Percentiles rank a stretch among this genome's conserved stretches.
phyloP scores from a whole-genome alignment of 2,113 vertebrate genomes.

The Charina bottae region DNA sequence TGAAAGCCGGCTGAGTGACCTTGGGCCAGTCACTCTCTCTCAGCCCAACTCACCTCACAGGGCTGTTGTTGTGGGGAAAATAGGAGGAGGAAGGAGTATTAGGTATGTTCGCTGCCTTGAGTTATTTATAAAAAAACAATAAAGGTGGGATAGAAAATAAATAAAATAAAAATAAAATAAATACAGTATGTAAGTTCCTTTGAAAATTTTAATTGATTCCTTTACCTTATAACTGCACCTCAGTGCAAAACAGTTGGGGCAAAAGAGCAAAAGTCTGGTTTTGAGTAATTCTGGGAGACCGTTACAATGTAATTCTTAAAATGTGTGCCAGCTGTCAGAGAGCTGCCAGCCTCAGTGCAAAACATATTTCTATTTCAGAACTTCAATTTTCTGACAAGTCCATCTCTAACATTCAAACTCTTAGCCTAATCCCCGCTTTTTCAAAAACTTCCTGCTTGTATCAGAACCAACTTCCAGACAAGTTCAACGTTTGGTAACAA shows the following conservation, averaged over 20 bases:
- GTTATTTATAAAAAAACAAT: too few relatives aligned
- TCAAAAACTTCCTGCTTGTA: not conserved
- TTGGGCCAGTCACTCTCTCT: too few relatives aligned
- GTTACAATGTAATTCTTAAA: not conserved
- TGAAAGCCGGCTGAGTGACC: too few relatives aligned
- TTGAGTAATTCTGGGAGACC: accelerated
- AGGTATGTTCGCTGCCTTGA: too few relatives aligned
- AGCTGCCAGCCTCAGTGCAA: not conserved
- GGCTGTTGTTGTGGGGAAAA: too few relatives aligned
- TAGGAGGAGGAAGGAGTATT: too few relatives aligned
- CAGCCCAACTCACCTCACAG: too few relatives aligned
- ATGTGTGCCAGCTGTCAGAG: not conserved
- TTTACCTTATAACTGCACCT: not conserved
- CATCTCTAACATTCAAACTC: not conserved
- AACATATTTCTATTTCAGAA: not conserved
- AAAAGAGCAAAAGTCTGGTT: not conserved
- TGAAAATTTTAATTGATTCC: slow-evolving; percentile 16
- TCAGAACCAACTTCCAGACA: not conserved
- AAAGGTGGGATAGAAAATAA: too few relatives aligned
- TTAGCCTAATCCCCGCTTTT: not conserved
- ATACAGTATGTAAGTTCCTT: slow-evolving; percentile 25
- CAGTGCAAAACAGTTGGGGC: not conserved
- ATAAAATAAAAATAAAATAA: too few relatives aligned
- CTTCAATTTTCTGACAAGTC: not conserved
- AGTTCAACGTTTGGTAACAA: not conserved